Conservation (phyloP, 1,140 invertebrate genomes). For the Phymastichus coffea region DNA sequence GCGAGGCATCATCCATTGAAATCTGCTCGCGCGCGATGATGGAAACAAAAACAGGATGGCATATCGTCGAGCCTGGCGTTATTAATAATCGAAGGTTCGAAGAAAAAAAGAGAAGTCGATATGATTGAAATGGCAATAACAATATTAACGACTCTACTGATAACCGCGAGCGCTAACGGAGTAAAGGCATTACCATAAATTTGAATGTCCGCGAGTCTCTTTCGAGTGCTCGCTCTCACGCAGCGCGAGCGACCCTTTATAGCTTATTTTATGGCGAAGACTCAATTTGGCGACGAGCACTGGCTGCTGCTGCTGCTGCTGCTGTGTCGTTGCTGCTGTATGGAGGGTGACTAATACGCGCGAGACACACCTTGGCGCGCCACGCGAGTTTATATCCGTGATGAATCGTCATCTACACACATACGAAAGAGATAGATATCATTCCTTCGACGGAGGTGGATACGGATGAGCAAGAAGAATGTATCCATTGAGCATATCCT, state of each 20-base stretch:
- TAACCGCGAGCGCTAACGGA: slow-evolving; percentile 41
- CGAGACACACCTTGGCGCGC: not conserved
- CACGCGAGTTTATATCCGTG: no score
- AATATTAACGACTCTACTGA: slow-evolving; percentile 41
- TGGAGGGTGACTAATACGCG: not conserved
- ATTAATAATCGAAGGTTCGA: no score
- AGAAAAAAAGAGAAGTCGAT: no score
- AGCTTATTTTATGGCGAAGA: slow-evolving; percentile 56
- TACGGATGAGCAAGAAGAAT: no score
- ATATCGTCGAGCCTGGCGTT: no score
- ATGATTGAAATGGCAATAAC: slow-evolving; percentile 29
- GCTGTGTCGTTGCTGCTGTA: not conserved
- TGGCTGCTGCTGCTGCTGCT: not conserved
- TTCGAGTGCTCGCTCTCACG: no score
- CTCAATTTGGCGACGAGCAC: slow-evolving; percentile 25
- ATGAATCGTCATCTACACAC: not conserved
- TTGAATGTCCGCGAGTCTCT: slow-evolving; percentile 53
- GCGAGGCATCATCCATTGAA: no score
- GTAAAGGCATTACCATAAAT: slow-evolving; percentile 53
- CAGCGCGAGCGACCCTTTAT: slow-evolving; percentile 42
- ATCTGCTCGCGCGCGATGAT: no score
- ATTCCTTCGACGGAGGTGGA: no score
- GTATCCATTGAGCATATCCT: no score
- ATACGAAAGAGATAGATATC: not conserved
- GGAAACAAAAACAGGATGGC: no score